phyloP scores from a whole-genome alignment of 1,140 invertebrate genomes.

The Micrasema minimum region DNA sequence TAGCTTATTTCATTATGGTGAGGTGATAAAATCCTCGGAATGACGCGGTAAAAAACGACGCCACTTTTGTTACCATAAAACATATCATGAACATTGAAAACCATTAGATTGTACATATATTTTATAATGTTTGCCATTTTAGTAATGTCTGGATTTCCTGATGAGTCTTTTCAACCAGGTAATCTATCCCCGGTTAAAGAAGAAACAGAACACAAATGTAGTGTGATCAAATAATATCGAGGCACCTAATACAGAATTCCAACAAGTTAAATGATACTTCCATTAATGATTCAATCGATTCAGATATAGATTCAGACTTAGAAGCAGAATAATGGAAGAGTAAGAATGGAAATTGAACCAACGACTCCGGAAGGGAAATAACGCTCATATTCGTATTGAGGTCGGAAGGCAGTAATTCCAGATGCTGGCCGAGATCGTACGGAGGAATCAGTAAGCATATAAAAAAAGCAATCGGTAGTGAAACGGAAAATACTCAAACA shows the following conservation, averaged over 20 bases:
- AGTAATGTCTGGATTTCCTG: constrained; percentile 46
- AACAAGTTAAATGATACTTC: constrained; percentile 6
- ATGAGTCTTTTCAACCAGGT: constrained; percentile 45
- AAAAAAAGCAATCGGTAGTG: constrained; percentile 48
- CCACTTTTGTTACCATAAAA: too few species aligned
- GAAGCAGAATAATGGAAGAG: constrained; percentile 18
- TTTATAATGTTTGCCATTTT: constrained; percentile 33
- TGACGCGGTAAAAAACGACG: too few species aligned
- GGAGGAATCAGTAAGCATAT: constrained; percentile 1
- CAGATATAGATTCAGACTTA: constrained; percentile 3
- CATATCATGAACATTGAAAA: too few species aligned
- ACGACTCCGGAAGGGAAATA: not conserved
- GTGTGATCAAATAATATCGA: constrained; percentile 36
- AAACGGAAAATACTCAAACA: constrained; percentile 51
- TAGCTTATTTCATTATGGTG: too few species aligned
- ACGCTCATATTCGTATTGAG: constrained; percentile 21
- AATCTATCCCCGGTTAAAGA: constrained; percentile 47
- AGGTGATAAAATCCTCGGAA: too few species aligned
- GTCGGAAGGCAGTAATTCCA: constrained; percentile 28
- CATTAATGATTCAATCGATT: not conserved
- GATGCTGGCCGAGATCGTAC: constrained; percentile 24
- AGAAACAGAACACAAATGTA: constrained; percentile 48
- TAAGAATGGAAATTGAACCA: constrained; percentile 13
- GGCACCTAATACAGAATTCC: constrained; percentile 3
- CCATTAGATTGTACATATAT: too few species aligned